Evolutionary conservation across 92 coral and sea anemone species (phyloP).

Genomic region (Blastomussa wellsi): DNA sequence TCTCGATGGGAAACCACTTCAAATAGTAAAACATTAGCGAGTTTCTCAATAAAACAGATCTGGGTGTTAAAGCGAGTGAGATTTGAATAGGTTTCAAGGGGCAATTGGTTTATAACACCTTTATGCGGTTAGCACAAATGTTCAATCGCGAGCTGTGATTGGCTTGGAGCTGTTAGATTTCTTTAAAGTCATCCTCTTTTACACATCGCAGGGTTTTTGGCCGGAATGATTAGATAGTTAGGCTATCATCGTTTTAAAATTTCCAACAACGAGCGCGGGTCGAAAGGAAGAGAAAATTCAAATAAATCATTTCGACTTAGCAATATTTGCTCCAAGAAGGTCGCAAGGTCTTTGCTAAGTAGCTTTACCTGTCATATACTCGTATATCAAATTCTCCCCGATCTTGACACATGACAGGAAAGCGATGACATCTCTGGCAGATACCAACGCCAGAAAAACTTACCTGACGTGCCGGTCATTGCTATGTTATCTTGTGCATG

Average conservation of each 20-base stretch:
- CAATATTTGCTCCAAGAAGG: constrained; percentile 17
- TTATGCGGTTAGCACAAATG: constrained; percentile 52
- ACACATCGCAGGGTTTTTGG: constrained; percentile 49
- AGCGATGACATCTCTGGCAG: constrained; percentile 45
- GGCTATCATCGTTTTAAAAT: constrained; percentile 34
- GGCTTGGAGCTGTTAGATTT: constrained; percentile 45
- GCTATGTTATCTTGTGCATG: constrained; percentile 42
- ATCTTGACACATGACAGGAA: constrained; percentile 39
- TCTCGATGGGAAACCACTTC: constrained; percentile 22
- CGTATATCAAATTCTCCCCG: constrained; percentile 43
- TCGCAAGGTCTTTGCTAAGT: constrained; percentile 65
- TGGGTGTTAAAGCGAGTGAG: constrained; percentile 16
- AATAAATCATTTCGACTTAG: constrained; percentile 8
- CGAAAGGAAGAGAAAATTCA: constrained; percentile 18
- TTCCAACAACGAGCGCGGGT: constrained; percentile 4
- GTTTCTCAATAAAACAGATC: constrained; percentile 30
- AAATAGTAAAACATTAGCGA: background rate
- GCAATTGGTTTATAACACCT: constrained; percentile 35
- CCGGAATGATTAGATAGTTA: constrained; percentile 33
- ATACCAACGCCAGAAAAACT: constrained; percentile 36
- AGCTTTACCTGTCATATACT: constrained; percentile 66
- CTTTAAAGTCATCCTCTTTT: constrained; percentile 47
- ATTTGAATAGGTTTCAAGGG: constrained; percentile 25
- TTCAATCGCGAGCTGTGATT: constrained; percentile 45
- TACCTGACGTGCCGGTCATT: constrained; percentile 49